Percentiles rank a stretch among this genome's conserved stretches.
These are phyloP conservation scores for Hyles euphorbiae DNA, from an alignment of 1,140 invertebrate species.

Conservation along the genomic window DNA sequence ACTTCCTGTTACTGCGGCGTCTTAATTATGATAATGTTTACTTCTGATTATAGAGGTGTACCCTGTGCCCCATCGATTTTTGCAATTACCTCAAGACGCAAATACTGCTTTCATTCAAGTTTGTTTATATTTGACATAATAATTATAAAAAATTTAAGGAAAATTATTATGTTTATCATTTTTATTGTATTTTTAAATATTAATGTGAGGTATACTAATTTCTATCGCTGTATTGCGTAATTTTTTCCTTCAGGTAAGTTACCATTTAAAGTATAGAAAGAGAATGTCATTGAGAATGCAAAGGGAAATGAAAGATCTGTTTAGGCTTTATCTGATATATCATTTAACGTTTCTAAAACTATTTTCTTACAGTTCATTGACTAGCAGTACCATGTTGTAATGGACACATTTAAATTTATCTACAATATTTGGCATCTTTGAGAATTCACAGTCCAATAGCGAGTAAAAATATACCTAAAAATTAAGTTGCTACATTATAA, in stretches of 20 bases:
- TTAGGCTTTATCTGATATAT: too few relatives aligned
- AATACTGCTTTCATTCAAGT: constrained; percentile 77
- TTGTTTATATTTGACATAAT: constrained; percentile 77
- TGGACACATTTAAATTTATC: neutral
- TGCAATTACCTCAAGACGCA: constrained; percentile 79
- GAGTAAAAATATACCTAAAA: neutral
- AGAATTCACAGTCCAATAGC: constrained; percentile 43
- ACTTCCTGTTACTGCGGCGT: constrained; percentile 40
- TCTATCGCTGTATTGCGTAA: too few relatives aligned
- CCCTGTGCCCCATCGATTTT: constrained; percentile 44
- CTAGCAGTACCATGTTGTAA: neutral
- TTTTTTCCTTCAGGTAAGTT: too few relatives aligned
- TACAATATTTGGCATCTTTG: constrained; percentile 33
- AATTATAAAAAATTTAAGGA: too few relatives aligned
- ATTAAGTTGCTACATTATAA: neutral
- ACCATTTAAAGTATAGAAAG: too few relatives aligned
- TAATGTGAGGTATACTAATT: too few relatives aligned
- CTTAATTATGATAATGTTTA: constrained; percentile 45
- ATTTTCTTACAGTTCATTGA: too few relatives aligned
- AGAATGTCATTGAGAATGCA: too few relatives aligned
- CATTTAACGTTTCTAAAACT: too few relatives aligned
- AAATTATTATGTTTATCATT: too few relatives aligned
- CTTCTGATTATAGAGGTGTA: constrained; percentile 29
- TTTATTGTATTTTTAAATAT: too few relatives aligned
- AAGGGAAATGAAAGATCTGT: too few relatives aligned